Conservation (phyloP, 2,113 vertebrate genomes). For the Neolamprologus ventralis region DNA sequence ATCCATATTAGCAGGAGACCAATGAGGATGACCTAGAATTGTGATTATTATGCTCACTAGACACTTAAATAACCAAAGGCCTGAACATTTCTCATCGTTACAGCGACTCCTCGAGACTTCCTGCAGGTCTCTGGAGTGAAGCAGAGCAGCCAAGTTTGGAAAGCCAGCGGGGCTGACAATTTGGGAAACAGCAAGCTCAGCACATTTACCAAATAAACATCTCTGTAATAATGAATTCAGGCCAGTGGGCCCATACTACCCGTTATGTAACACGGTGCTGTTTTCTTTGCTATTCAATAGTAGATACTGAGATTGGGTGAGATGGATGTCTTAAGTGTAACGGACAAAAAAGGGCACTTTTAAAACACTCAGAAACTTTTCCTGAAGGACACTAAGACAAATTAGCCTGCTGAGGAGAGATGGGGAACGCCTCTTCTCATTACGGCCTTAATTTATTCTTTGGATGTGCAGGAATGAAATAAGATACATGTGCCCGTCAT, state of each 20-base stretch:
- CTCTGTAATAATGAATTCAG: neutral
- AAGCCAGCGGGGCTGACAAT: neutral
- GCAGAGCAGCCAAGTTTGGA: neutral
- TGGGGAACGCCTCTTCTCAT: slow-evolving; percentile 47
- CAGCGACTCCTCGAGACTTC: neutral
- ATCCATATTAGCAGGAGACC: neutral
- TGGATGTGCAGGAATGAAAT: neutral
- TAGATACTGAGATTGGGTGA: neutral
- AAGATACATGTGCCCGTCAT: slow-evolving; percentile 47
- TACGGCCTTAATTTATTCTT: slow-evolving; percentile 31
- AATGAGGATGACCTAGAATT: neutral
- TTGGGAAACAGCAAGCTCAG: neutral
- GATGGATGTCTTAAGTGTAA: neutral
- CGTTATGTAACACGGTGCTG: neutral
- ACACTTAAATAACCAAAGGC: neutral
- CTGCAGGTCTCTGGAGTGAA: neutral
- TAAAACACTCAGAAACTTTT: slow-evolving; percentile 8
- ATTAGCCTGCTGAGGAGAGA: slow-evolving; percentile 5
- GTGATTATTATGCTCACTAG: neutral
- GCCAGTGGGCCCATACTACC: neutral
- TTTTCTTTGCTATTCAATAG: neutral
- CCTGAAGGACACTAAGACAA: slow-evolving; percentile 43
- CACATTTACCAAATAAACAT: neutral
- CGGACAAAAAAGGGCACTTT: neutral
- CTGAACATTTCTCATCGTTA: neutral